Evolutionary conservation across 1,140 invertebrate genomes (phyloP), one percentile per base, ranked within the genome.

Genomic region (Halyomorpha halys): DNA sequence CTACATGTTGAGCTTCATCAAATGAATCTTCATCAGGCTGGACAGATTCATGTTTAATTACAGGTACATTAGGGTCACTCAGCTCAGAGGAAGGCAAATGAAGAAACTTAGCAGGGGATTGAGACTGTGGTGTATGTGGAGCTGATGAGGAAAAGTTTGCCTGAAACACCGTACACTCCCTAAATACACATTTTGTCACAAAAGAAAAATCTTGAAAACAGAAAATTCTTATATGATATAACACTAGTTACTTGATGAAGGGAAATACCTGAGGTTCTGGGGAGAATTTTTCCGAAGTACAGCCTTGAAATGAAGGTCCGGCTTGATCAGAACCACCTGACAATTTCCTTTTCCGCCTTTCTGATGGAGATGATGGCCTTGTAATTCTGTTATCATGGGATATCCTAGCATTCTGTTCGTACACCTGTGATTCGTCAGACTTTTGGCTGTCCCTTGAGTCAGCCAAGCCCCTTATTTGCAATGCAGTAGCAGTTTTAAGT

Each of bases 401-500:
- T 14, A 30, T 30, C 45, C 59, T 61, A 14, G 61, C n/a, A 45
- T 45, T 53, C 30, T 62, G 63, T 59, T 69, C 65, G 39, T 47
- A 63, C 27, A 54, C 9, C 27, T 49, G 27, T 34, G 34, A 13
- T 23, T 63, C 60, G 19, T 64, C 61, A 44, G n/a, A 56, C 44
- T 59, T 67, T 18, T 59, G 62, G 13, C 25, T 64, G 15, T 69
- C 66, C 13, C 66, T 62, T 8, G 66, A 68, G 23, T 69, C 68
- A 16, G 68, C 65, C 70, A 94, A 82, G 71, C 90, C 91, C 76
- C 90, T 80, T 70, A 94, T 90, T 81, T 93, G 89, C 75, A 94
- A 81, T 70, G 88, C 87, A 78, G 93, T 90, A 64, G 90, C 90
- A 69, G 89, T 92, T 79, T 91, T 91, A 70, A 94, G 81, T 80